These are phyloP conservation scores for Antheraea mylitta DNA, from an alignment of 1,140 invertebrate species.

Conservation along the genomic window DNA sequence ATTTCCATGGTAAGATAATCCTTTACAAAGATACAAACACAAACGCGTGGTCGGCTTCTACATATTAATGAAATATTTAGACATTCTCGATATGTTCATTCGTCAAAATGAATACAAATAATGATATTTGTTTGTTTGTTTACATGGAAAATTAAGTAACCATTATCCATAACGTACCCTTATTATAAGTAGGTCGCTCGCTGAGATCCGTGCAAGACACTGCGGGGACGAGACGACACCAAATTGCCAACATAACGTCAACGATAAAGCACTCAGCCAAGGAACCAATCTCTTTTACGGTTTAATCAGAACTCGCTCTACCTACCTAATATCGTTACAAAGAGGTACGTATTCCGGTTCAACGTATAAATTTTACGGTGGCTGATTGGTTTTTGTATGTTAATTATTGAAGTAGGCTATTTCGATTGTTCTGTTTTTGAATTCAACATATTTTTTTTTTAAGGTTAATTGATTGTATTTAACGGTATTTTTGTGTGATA, in stretches of 20 bases:
- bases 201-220: constrained; percentile 30
- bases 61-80: too few species aligned
- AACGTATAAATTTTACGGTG: constrained; percentile 10
- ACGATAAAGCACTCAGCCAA: constrained; percentile 56
- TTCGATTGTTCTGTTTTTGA: neutral
- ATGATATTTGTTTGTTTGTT: neutral
- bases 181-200: constrained; percentile 22
- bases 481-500: too few species aligned
- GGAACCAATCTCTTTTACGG: constrained; percentile 67
- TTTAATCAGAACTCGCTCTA: constrained; percentile 58
- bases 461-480: neutral
- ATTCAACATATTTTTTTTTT: neutral
- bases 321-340: constrained; percentile 28
- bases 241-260: constrained; percentile 56
- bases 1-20: too few species aligned
- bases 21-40: too few species aligned
- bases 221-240: constrained; percentile 35
- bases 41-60: too few species aligned
- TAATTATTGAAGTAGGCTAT: neutral
- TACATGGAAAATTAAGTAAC: neutral
- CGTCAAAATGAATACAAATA: neutral
- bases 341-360: constrained; percentile 1
- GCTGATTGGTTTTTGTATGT: neutral
- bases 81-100: neutral
- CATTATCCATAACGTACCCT: constrained; percentile 10